Percentiles rank a stretch among this genome's conserved stretches.
These are phyloP conservation scores for Coptodon rendalli DNA, from an alignment of 2,113 vertebrate genomes.

Conservation along the genomic window DNA sequence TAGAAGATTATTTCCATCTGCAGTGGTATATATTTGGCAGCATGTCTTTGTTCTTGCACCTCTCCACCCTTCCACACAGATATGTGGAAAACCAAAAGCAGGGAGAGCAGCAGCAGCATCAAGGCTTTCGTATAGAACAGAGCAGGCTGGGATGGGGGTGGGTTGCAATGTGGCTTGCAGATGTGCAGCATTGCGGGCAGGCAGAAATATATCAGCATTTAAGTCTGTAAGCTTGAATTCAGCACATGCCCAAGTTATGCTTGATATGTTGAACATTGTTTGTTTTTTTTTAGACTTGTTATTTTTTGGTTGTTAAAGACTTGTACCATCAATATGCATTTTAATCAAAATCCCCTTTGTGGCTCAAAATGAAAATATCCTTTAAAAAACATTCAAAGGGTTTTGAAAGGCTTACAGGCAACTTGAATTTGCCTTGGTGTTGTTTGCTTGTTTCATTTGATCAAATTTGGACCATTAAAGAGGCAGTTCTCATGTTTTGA, in stretches of 20 bases:
- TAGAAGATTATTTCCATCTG: background rate
- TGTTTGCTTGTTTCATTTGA: background rate
- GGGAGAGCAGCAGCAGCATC: background rate
- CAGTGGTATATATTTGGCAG: background rate
- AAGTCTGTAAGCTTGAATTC: background rate
- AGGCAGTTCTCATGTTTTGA: background rate
- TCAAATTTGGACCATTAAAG: background rate
- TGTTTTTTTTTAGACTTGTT: background rate
- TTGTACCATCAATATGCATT: background rate
- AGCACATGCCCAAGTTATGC: background rate
- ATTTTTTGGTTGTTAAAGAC: background rate
- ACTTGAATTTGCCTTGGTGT: background rate
- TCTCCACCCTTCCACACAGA: background rate
- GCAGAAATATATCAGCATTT: background rate
- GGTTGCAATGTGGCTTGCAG: background rate
- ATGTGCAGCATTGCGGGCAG: background rate
- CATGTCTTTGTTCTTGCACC: background rate
- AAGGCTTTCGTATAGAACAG: background rate
- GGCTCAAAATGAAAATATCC: background rate
- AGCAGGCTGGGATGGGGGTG: background rate
- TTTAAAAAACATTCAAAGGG: background rate
- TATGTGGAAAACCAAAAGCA: background rate
- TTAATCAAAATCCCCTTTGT: background rate
- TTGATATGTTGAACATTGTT: background rate
- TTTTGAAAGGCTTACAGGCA: background rate